Evolutionary conservation across 2,888 invertebrate species (phyloP).

Genomic region (Ennomos quercinarius): DNA sequence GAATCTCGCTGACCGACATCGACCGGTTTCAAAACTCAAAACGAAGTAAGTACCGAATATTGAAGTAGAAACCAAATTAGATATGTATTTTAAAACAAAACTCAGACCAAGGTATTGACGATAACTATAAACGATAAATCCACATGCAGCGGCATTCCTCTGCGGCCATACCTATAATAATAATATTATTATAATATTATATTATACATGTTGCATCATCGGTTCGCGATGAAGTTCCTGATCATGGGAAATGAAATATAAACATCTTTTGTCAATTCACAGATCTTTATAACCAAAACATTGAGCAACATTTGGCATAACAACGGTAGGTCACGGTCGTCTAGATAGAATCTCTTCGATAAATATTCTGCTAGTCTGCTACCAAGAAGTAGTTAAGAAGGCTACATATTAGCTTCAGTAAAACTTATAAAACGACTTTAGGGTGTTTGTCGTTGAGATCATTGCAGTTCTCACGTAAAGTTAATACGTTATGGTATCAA

Average conservation of each 20-base stretch:
- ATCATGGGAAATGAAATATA: conserved; percentile 5
- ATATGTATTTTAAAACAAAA: conserved; percentile 16
- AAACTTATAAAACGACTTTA: too few relatives aligned
- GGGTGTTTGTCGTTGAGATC: too few relatives aligned
- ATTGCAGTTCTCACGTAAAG: too few relatives aligned
- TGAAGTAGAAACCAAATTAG: conserved; percentile 26
- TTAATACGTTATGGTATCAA: too few relatives aligned
- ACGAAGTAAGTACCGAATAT: conserved; percentile 6
- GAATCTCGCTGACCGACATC: conserved; percentile 14
- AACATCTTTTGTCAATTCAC: conserved; percentile 14
- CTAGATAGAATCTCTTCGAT: too few relatives aligned
- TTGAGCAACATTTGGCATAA: background rate
- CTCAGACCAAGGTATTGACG: conserved; percentile 3
- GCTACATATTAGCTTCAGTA: too few relatives aligned
- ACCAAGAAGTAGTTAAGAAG: too few relatives aligned
- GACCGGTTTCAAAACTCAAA: conserved; percentile 29
- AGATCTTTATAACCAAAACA: conserved; percentile 19
- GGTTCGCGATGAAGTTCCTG: conserved; percentile 6
- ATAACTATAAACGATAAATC: conserved; percentile 21
- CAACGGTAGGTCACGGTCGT: too few relatives aligned
- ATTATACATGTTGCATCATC: conserved; percentile 8
- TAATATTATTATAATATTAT: background rate
- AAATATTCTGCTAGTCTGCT: too few relatives aligned
- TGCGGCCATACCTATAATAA: background rate
- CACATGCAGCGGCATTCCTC: conserved; percentile 9